phyloP scores from a whole-genome alignment of 2,113 vertebrate genomes.

The Australoheros scitulus region DNA sequence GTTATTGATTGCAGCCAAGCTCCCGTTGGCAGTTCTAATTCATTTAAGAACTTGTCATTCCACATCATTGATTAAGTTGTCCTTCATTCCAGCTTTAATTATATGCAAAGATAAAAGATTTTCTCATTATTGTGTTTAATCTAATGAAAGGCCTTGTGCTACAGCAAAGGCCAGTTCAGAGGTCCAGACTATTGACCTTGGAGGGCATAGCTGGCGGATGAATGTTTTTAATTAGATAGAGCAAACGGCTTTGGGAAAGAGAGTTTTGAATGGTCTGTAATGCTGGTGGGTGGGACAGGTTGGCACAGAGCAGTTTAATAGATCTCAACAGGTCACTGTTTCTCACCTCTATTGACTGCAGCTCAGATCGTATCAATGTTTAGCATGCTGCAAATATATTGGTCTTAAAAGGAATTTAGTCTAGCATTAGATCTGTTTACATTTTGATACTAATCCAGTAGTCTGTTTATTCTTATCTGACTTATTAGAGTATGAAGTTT shows the following conservation, averaged over 20 bases:
- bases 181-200: slow-evolving; percentile 90
- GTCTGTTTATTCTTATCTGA: too few species aligned
- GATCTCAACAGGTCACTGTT: slow-evolving; percentile 41
- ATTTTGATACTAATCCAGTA: neutral
- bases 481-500: neutral
- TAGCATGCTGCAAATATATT: slow-evolving; percentile 13
- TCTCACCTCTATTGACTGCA: slow-evolving; percentile 38
- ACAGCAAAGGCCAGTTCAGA: slow-evolving; percentile 90
- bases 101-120: slow-evolving; percentile 97
- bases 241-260: slow-evolving; percentile 64
- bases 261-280: slow-evolving; percentile 27
- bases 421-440: neutral
- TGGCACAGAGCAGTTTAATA: slow-evolving; percentile 38
- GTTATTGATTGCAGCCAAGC: slow-evolving; percentile 87
- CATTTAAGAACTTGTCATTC: slow-evolving; percentile 99
- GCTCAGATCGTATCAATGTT: slow-evolving; percentile 32
- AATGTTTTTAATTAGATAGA: slow-evolving; percentile 90
- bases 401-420: neutral
- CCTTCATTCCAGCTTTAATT: slow-evolving; percentile 95
- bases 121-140: slow-evolving; percentile 98
- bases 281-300: slow-evolving; percentile 19
- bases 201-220: slow-evolving; percentile 75
- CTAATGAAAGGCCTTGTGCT: slow-evolving; percentile 94
- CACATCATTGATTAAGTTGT: slow-evolving; percentile 93
- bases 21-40: slow-evolving; percentile 94